Base-by-base conservation (phyloP, 2,113 vertebrate genomes). In the Phaethornis superciliosus region DNA sequence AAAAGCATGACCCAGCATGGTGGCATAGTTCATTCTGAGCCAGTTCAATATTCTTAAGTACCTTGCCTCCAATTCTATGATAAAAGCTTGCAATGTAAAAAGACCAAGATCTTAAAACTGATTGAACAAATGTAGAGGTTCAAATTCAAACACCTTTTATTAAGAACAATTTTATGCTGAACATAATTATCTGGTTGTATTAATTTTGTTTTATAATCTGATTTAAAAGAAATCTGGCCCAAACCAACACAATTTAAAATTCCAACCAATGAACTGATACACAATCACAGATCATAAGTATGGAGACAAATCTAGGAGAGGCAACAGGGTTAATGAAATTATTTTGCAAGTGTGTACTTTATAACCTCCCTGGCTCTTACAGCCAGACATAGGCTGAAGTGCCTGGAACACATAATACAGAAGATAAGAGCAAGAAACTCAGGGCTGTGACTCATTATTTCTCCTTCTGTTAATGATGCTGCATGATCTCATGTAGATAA, bases 371-470 rank as follows among this genome's bases (percentile, higher is more conserved):
- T 85, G 37, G 37, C 37, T 89, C 55, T 63, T 74, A 72, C 1
- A 85, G 51, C n/a, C 70, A 71, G 78, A 90, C 17, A 62, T 18
- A 81, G 14, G 46, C 46, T 67, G 23, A 82, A 90, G 40, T 79
- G 33, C 79, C 81, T 62, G 68, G 76, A 89, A 71, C 40, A 33
- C 21, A 1, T 65, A 65, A 72, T 6, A 67, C 11, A 58, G 40
- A 62, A 78, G 85, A 81, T 49, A 93, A 93, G 10, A 20, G 2
- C 88, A 91, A 42, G 56, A 55, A 96, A 88, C 59, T 80, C 35
- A 15, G 18, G 32, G 37, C 81, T 81, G 16, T 70, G 84, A 92
- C 42, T 93, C 63, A 91, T 68, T 65, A 89, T 65, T 94, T 80
- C 67, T 85, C 11, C 84, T 85, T 54, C 37, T 91, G 46, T 60